Conservation (phyloP, 2,888 invertebrate species). For the Trachelus stipa region DNA sequence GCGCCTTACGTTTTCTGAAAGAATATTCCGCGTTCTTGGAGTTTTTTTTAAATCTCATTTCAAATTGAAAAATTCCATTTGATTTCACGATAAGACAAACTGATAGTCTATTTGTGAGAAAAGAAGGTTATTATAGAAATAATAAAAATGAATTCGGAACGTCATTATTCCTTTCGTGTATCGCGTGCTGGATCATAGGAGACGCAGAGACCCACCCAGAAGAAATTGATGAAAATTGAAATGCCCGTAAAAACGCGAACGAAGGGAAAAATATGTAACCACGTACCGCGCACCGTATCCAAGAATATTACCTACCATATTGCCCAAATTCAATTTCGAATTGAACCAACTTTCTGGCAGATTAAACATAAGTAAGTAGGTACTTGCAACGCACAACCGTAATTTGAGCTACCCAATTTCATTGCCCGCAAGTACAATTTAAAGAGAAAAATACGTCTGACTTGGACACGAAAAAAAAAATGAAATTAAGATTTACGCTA, state of each 20-base stretch:
- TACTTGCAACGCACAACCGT: background rate
- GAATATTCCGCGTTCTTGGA: background rate
- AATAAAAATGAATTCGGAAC: background rate
- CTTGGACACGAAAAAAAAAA: background rate
- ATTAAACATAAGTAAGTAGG: background rate
- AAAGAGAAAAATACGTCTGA: background rate
- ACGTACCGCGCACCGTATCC: background rate
- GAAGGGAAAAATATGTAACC: background rate
- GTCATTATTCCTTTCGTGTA: background rate
- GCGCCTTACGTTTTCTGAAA: background rate
- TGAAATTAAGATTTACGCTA: background rate
- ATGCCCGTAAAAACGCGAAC: background rate
- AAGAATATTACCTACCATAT: background rate
- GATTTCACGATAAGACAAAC: background rate
- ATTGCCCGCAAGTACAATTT: background rate
- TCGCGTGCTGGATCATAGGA: background rate
- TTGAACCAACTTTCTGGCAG: background rate
- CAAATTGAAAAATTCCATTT: background rate
- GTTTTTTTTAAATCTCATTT: background rate
- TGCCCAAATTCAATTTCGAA: background rate
- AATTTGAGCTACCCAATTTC: background rate
- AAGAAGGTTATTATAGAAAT: background rate
- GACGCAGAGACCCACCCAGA: background rate
- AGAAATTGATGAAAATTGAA: background rate
- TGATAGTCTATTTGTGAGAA: background rate